A percentile compares a stretch with the other conserved stretches of the same genome.
phyloP scores from a whole-genome alignment of 2,113 vertebrate species.

The Chamaetylas fuelleborni region DNA sequence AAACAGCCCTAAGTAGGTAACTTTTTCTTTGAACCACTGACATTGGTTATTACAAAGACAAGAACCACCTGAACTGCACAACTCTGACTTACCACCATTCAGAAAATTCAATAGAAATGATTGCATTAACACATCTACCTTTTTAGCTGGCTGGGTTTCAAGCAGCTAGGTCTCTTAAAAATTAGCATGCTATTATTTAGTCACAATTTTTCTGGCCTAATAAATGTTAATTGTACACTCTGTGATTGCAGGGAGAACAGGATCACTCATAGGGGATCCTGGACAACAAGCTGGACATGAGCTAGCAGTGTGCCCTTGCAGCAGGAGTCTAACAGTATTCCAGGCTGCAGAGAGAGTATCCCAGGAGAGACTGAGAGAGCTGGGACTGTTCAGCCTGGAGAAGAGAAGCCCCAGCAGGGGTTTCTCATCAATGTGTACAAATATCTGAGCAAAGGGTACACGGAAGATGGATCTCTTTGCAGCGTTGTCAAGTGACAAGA shows the following conservation, averaged over 20 bases:
- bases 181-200: neutral
- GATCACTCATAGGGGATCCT: neutral
- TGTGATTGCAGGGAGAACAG: neutral
- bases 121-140: neutral
- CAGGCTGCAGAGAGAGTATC: neutral
- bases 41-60: neutral
- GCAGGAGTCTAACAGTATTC: neutral
- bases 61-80: neutral
- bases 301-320: neutral
- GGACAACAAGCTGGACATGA: neutral
- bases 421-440: neutral
- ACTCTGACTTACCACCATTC: neutral
- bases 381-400: neutral
- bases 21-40: neutral
- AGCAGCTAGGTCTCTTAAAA: neutral
- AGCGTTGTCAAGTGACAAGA: neutral
- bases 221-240: neutral
- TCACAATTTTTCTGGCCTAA: neutral
- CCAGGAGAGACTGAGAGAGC: neutral
- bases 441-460: neutral
- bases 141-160: neutral
- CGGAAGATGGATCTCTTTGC: neutral
- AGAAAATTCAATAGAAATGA: constrained; percentile 23
- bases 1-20: neutral
- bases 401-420: neutral